Percentiles rank a stretch among this genome's conserved stretches.
Evolutionary conservation across 2,113 vertebrate genomes (phyloP).

Genomic region (Alexandromys fortis): DNA sequence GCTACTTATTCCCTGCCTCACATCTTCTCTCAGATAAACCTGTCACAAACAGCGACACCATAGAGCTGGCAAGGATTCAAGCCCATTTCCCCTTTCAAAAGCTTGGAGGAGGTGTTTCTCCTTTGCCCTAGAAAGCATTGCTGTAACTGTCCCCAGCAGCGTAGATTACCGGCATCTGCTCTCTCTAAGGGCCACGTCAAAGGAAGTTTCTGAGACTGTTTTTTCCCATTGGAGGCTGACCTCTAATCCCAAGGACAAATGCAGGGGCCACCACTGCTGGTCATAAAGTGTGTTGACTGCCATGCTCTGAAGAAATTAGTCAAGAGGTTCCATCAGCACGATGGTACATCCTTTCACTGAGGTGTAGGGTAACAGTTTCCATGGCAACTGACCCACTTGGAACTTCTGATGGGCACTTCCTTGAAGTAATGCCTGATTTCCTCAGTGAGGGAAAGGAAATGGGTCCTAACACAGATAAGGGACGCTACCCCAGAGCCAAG

Average conservation of each 20-base stretch:
- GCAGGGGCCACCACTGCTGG: constrained; percentile 74
- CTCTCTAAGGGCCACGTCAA: constrained; percentile 61
- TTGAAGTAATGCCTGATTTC: constrained; percentile 45
- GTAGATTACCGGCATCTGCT: constrained; percentile 26
- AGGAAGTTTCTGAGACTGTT: constrained; percentile 82
- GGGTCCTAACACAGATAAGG: constrained; percentile 36
- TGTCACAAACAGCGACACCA: background rate
- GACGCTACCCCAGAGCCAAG: constrained; percentile 36
- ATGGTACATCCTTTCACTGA: constrained; percentile 29
- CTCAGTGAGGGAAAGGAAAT: constrained; percentile 44
- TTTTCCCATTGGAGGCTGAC: constrained; percentile 80
- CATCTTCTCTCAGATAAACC: background rate
- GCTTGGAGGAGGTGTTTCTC: background rate
- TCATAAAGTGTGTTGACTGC: constrained; percentile 55
- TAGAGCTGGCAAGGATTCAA: background rate
- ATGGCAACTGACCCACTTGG: constrained; percentile 66
- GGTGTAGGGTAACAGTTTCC: constrained; percentile 19
- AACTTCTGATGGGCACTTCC: constrained; percentile 68
- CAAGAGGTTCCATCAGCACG: constrained; percentile 19
- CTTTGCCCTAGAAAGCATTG: background rate
- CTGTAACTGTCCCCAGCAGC: background rate
- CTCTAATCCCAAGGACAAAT: constrained; percentile 82
- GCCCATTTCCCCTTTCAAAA: background rate
- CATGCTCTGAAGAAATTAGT: constrained; percentile 70
- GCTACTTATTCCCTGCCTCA: background rate